Conservation (phyloP, 2,113 vertebrate genomes). For the Scartelaos histophorus region DNA sequence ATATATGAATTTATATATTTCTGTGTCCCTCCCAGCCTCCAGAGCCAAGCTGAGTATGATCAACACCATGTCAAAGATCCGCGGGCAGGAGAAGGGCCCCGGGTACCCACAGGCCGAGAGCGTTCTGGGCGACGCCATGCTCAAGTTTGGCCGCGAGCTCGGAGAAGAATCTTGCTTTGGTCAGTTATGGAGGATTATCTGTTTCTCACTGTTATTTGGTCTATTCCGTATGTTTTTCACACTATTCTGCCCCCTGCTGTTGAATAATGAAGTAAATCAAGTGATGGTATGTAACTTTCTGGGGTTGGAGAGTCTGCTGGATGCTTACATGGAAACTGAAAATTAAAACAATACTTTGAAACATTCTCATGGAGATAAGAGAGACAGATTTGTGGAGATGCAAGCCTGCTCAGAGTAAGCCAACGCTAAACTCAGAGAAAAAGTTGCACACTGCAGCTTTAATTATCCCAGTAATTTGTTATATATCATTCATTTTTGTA, state of each 20-base stretch:
- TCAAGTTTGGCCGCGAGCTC: conserved; percentile 89
- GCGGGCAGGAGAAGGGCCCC: conserved; percentile 92
- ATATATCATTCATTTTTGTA: too few relatives aligned
- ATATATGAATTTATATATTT: neutral
- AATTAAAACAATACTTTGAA: too few relatives aligned
- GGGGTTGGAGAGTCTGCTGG: too few relatives aligned
- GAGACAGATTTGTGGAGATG: too few relatives aligned
- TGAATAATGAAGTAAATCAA: neutral
- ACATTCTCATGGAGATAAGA: too few relatives aligned
- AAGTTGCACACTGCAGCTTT: too few relatives aligned
- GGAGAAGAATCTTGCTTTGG: conserved; percentile 95
- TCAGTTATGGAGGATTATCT: conserved; percentile 57
- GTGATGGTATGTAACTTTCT: too few relatives aligned
- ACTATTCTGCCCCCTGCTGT: neutral
- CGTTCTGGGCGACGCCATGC: conserved; percentile 90
- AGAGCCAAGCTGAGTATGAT: conserved; percentile 96
- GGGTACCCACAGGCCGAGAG: conserved; percentile 94
- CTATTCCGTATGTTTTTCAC: neutral
- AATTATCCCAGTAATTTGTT: too few relatives aligned
- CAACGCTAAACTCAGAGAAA: too few relatives aligned
- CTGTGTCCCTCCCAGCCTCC: conserved; percentile 78
- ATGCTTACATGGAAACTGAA: too few relatives aligned
- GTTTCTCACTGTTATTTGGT: neutral
- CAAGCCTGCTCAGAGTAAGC: too few relatives aligned
- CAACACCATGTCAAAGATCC: conserved; percentile 98